Percentiles rank a stretch among this genome's conserved stretches.
Conservation (phyloP, 2,888 invertebrate species). For the Tinea trinotella region DNA sequence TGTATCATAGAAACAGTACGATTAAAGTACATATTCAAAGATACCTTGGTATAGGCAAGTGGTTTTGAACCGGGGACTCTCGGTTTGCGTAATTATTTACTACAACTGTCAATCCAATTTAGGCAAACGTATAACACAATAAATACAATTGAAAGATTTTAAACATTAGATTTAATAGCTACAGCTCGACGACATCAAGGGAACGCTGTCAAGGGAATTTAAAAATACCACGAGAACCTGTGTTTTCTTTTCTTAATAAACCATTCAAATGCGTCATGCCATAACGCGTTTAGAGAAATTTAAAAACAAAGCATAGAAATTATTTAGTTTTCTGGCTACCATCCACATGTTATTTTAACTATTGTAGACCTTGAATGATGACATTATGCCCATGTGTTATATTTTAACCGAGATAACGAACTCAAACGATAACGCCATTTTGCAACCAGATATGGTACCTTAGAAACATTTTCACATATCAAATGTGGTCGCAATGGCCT, state of each 20-base stretch:
- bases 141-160: too few relatives aligned
- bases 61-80: too few relatives aligned
- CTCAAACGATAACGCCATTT: background rate
- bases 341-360: slow-evolving; percentile 11
- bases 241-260: background rate
- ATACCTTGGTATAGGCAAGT: too few relatives aligned
- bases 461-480: background rate
- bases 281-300: background rate
- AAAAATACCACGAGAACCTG: slow-evolving; percentile 8
- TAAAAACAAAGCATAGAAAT: slow-evolving; percentile 7
- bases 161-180: too few relatives aligned
- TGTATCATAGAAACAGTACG: too few relatives aligned
- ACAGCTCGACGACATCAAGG: too few relatives aligned
- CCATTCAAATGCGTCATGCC: slow-evolving; percentile 8
- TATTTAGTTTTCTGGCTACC: slow-evolving; percentile 11
- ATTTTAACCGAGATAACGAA: slow-evolving; percentile 9
- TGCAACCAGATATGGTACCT: background rate
- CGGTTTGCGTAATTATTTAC: too few relatives aligned
- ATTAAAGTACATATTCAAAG: too few relatives aligned
- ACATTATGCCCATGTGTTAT: background rate
- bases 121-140: too few relatives aligned
- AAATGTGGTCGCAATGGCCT: background rate
- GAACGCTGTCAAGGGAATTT: slow-evolving; percentile 9
- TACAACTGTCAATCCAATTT: too few relatives aligned
- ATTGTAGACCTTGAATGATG: background rate